phyloP scores from a whole-genome alignment of 1,140 invertebrate species.

The Triops longicaudatus region DNA sequence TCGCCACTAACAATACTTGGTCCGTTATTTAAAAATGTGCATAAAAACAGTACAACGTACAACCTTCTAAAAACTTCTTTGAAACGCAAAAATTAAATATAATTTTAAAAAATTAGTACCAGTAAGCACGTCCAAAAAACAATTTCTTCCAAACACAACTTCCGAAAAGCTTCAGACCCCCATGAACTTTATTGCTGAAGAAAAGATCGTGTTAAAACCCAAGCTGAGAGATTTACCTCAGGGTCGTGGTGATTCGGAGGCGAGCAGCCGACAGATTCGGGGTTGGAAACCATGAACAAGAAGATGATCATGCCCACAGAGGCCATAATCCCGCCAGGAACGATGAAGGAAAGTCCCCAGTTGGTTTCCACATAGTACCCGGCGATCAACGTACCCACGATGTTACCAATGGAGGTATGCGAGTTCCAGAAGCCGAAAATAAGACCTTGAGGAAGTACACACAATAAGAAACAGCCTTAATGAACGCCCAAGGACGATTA shows the following conservation, averaged over 20 bases:
- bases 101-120: too few species aligned
- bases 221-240: background rate
- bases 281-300: slow-evolving; percentile 73
- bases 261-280: slow-evolving; percentile 58
- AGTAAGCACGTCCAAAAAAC: too few species aligned
- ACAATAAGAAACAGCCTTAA: slow-evolving; percentile 18
- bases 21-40: too few species aligned
- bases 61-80: too few species aligned
- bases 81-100: too few species aligned
- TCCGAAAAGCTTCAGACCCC: too few species aligned
- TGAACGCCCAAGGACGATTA: background rate
- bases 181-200: too few species aligned
- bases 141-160: too few species aligned
- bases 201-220: too few species aligned
- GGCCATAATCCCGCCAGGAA: slow-evolving; percentile 80
- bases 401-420: slow-evolving; percentile 92
- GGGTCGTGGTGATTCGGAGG: slow-evolving; percentile 38
- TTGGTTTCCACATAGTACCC: slow-evolving; percentile 71
- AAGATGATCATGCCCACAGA: slow-evolving; percentile 68
- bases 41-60: too few species aligned
- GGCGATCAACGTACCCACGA: slow-evolving; percentile 78
- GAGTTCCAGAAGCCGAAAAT: slow-evolving; percentile 95
- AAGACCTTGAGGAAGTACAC: slow-evolving; percentile 50
- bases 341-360: slow-evolving; percentile 87
- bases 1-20: too few species aligned